Evolutionary conservation across 2,113 vertebrate species (phyloP).

Genomic region (Phrynosoma blainvillii): DNA sequence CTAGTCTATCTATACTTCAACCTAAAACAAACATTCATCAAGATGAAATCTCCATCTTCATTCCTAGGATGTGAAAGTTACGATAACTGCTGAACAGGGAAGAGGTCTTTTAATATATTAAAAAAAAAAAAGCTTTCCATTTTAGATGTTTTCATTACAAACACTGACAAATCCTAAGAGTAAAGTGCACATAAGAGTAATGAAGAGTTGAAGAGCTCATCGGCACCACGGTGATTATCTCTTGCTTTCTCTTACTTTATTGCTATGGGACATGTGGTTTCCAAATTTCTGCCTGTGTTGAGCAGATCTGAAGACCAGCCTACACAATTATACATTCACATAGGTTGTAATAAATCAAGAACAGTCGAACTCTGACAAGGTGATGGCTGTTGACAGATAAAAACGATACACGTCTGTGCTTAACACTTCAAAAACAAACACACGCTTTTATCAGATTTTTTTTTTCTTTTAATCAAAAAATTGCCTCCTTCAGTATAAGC

Average conservation of each 20-base stretch:
- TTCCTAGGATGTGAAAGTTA: constrained; percentile 51
- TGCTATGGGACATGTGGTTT: constrained; percentile 66
- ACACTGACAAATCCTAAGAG: constrained; percentile 70
- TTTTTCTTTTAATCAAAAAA: constrained; percentile 75
- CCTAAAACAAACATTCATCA: constrained; percentile 23
- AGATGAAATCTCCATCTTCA: constrained; percentile 25
- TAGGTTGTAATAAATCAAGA: constrained; percentile 77
- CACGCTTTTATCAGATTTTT: constrained; percentile 71
- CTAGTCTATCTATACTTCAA: neutral
- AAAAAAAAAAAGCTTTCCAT: constrained; percentile 51
- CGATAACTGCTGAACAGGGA: constrained; percentile 55
- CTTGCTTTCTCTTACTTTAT: constrained; percentile 35
- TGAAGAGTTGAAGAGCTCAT: constrained; percentile 57
- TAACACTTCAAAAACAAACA: constrained; percentile 74
- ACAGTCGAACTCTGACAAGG: constrained; percentile 72
- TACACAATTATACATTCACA: constrained; percentile 73
- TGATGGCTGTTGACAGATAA: constrained; percentile 78
- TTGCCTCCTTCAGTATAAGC: constrained; percentile 64
- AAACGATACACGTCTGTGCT: constrained; percentile 60
- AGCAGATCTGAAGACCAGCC: constrained; percentile 62
- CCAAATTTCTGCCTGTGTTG: constrained; percentile 68
- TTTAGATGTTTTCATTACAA: constrained; percentile 68
- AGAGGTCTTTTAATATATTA: constrained; percentile 58
- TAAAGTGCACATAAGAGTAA: constrained; percentile 63
- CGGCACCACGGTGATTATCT: constrained; percentile 71